A percentile compares a stretch with the other conserved stretches of the same genome.
Conservation (phyloP, 2,797 vertebrate genomes). For the Lepus oiostolus region DNA sequence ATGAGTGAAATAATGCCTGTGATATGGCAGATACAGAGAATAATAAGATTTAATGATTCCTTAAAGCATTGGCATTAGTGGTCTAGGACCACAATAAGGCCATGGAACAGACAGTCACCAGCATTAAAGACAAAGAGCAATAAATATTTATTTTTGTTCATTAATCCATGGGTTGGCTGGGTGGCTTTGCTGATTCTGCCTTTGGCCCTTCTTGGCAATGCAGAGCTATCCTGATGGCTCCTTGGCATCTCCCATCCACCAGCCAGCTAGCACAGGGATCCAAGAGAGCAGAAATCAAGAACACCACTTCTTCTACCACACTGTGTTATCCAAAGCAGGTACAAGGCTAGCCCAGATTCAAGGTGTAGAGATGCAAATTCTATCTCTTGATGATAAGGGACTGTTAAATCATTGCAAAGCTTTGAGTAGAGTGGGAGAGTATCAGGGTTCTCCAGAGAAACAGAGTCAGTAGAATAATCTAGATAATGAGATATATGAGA, state of each 20-base stretch:
- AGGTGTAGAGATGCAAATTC: background rate
- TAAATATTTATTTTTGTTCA: background rate
- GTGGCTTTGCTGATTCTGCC: background rate
- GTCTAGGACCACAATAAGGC: background rate
- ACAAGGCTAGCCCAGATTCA: background rate
- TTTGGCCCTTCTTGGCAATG: background rate
- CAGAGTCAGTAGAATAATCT: background rate
- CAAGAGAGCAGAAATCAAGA: background rate
- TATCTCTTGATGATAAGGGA: background rate
- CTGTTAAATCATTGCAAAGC: background rate
- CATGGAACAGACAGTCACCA: background rate
- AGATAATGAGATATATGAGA: background rate
- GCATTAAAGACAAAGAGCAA: background rate
- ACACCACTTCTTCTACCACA: background rate
- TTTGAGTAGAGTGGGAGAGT: background rate
- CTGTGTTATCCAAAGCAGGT: background rate
- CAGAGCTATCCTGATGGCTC: background rate
- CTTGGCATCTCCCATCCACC: background rate
- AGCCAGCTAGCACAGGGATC: too few relatives aligned
- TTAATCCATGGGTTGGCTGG: background rate
- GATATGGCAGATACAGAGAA: background rate
- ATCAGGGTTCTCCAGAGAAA: background rate
- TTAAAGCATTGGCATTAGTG: background rate
- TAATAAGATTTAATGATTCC: background rate
- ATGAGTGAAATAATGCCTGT: background rate